Evolutionary conservation across 1,140 invertebrate species (phyloP), one percentile per base, ranked within the genome.

Genomic region (Eriosoma lanigerum): DNA sequence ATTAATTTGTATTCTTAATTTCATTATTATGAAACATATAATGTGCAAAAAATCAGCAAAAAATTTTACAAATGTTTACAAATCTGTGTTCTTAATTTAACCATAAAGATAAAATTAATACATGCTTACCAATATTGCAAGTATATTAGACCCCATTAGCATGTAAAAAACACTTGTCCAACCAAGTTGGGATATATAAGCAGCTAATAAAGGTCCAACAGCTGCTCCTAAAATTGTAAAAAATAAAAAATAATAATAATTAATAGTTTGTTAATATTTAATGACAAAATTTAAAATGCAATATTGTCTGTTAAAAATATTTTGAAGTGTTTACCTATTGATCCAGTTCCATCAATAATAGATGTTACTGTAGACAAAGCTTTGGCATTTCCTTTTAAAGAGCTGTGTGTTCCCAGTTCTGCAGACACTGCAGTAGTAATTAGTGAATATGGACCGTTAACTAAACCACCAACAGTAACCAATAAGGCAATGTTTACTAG

Each of bases 391-490:
- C 93, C 93, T 76, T 91, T 89, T 56, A 98, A 87, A 82, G 91
- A 93, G 81, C 91, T 89, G 88, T 98, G 96, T 1, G 94, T 94
- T 82, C 96, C 96, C 1, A 98, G 87, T 85, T 98, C 96, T 15
- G 96, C 94, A 70, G 95, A 96, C 60, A 98, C 96, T 1, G 96
- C 95, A 10, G 97, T 98, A 17, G 96, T 98, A 84, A 98, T 98
- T 24, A 98, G 87, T 29, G 95, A 94, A 86, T 98, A 98, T 1
- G 96, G 96, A 3, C 96, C 96, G 87, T 98, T 98, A 0, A 98
- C 96, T 54, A 98, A 87, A 81, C 92, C 84, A 26, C 96, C 96
- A 81, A 91, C 90, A 17, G 93, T 64, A 32, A 96, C 84, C 80
- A 98, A 88, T 64, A 98, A 85, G 50, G 90, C 83, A 68, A 93